Percentiles rank a stretch among this genome's conserved stretches.
Conservation (phyloP, 1,140 invertebrate genomes). For the Tigriopus japonicus region DNA sequence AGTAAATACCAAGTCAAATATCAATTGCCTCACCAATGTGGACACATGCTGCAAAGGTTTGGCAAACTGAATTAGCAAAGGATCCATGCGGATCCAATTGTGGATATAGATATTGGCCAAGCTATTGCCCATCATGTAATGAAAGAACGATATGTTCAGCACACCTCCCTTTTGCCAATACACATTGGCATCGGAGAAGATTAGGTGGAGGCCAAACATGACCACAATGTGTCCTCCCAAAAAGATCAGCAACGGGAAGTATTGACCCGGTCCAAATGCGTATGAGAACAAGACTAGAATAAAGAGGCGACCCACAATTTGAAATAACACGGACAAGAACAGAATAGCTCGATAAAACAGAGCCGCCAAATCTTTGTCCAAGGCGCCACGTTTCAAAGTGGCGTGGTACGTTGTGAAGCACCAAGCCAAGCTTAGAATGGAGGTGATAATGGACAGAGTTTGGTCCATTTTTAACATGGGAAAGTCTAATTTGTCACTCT, state of each 20-base stretch:
- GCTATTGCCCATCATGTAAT: constrained; percentile 12
- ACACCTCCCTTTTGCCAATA: constrained; percentile 13
- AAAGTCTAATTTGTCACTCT: neutral
- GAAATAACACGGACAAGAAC: constrained; percentile 11
- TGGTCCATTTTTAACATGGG: constrained; percentile 8
- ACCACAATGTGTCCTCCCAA: constrained; percentile 3
- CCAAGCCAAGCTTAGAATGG: constrained; percentile 12
- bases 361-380: constrained; percentile 11
- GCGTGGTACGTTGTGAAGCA: constrained; percentile 12
- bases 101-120: constrained; percentile 13
- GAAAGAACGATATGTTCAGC: constrained; percentile 10
- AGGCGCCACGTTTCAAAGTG: constrained; percentile 5
- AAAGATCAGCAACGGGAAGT: constrained; percentile 10
- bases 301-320: constrained; percentile 8
- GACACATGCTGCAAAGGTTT: constrained; percentile 13
- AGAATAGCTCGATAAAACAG: constrained; percentile 11
- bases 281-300: constrained; percentile 11
- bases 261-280: constrained; percentile 11
- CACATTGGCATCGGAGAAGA: constrained; percentile 12
- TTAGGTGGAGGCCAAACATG: constrained; percentile 9
- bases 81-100: constrained; percentile 14
- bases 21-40: constrained; percentile 2
- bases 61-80: neutral
- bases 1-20: constrained; percentile 9
- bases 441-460: constrained; percentile 13